A percentile compares a stretch with the other conserved stretches of the same genome.
phyloP scores from a whole-genome alignment of 2,888 invertebrate species.

The Eristalis pertinax region DNA sequence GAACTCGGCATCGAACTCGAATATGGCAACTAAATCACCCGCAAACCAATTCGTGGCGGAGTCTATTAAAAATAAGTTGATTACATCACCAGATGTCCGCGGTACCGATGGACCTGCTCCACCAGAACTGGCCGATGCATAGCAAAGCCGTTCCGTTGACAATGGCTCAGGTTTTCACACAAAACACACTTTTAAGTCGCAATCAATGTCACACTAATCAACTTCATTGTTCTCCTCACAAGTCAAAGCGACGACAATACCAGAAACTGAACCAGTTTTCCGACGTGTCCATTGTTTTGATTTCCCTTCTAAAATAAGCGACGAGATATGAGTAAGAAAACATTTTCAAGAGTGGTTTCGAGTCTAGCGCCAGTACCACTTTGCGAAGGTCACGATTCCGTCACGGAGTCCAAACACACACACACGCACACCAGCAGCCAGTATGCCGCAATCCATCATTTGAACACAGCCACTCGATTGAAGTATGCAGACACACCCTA shows the following conservation, averaged over 20 bases:
- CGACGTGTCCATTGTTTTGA: slow-evolving; percentile 2
- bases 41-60: neutral
- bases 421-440: too few relatives aligned
- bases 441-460: neutral
- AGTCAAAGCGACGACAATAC: slow-evolving; percentile 29
- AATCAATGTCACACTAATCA: slow-evolving; percentile 62
- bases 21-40: too few relatives aligned
- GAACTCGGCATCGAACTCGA: neutral
- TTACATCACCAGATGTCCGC: neutral
- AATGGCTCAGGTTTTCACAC: neutral
- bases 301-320: slow-evolving; percentile 31
- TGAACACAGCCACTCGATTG: neutral
- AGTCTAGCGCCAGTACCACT: neutral
- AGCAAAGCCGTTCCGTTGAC: neutral
- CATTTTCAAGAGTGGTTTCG: neutral
- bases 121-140: neutral
- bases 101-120: neutral
- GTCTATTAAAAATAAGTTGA: neutral
- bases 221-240: slow-evolving; percentile 28
- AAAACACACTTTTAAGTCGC: neutral
- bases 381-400: neutral
- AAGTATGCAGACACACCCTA: neutral
- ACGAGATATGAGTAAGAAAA: neutral
- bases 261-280: slow-evolving; percentile 54
- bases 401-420: neutral